Conservation (phyloP, 2,888 invertebrate species). For the Ommatoiulus sabulosus region DNA sequence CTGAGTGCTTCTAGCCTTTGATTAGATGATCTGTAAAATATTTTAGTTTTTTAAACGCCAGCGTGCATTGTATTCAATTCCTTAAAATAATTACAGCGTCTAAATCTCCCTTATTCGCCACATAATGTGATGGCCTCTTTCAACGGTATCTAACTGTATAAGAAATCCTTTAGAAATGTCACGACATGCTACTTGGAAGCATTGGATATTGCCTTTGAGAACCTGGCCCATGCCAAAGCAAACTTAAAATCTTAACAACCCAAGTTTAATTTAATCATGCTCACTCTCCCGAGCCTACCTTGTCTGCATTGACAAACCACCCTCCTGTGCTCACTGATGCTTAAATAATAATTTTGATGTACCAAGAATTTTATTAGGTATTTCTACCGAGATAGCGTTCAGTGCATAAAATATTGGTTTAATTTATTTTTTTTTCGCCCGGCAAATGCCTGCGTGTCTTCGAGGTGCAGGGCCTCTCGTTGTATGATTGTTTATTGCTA, state of each 20-base stretch:
- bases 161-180: neutral
- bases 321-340: neutral
- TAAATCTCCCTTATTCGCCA: neutral
- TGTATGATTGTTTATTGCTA: slow-evolving; percentile 24
- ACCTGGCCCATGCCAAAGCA: neutral
- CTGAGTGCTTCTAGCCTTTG: neutral
- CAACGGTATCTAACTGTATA: too few relatives aligned
- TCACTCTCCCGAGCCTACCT: neutral
- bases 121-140: too few relatives aligned
- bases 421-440: neutral
- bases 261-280: neutral
- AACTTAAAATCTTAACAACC: neutral
- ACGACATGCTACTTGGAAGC: neutral
- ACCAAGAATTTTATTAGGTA: neutral
- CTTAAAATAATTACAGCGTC: neutral
- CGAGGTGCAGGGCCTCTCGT: slow-evolving; percentile 21
- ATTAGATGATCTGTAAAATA: neutral
- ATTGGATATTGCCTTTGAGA: neutral
- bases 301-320: neutral
- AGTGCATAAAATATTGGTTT: neutral
- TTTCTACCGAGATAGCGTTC: neutral
- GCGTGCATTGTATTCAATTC: neutral
- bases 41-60: neutral
- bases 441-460: neutral
- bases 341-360: neutral